These are phyloP conservation scores for Ibycter americanus DNA, from an alignment of 2,797 vertebrate species.

Conservation along the genomic window DNA sequence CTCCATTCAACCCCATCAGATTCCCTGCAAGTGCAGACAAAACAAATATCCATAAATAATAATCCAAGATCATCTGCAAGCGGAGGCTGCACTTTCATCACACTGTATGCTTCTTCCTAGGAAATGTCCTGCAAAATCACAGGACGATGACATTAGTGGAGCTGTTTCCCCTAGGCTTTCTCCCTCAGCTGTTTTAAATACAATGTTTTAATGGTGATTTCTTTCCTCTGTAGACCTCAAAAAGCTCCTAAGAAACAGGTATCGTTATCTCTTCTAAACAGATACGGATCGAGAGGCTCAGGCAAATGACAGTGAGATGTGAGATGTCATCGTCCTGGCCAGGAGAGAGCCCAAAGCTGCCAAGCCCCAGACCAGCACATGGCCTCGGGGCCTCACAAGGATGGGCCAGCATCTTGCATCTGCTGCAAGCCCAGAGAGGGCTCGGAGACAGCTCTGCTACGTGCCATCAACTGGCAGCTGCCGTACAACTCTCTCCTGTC, in stretches of 20 bases:
- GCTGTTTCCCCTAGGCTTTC: not conserved
- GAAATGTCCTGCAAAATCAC: not conserved
- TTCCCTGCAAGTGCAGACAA: not conserved
- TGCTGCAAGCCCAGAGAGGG: not conserved
- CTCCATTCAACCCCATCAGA: not conserved
- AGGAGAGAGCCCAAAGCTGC: not conserved
- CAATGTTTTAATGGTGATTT: not conserved
- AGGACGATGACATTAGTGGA: not conserved
- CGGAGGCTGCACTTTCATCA: not conserved
- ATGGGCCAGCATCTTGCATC: not conserved
- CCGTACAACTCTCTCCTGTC: fast-evolving
- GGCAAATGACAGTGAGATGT: not conserved
- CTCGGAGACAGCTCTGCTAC: not conserved
- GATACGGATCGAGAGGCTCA: not conserved
- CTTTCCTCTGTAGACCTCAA: not conserved
- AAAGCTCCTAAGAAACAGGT: not conserved
- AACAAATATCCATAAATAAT: not conserved
- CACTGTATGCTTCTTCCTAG: not conserved
- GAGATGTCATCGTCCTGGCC: not conserved
- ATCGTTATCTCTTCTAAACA: not conserved
- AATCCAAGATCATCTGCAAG: not conserved
- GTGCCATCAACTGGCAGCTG: not conserved
- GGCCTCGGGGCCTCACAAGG: not conserved
- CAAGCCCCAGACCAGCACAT: not conserved
- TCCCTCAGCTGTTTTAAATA: not conserved